Base-by-base conservation (phyloP, 2,888 invertebrate species). In the Eupithecia subfuscata region DNA sequence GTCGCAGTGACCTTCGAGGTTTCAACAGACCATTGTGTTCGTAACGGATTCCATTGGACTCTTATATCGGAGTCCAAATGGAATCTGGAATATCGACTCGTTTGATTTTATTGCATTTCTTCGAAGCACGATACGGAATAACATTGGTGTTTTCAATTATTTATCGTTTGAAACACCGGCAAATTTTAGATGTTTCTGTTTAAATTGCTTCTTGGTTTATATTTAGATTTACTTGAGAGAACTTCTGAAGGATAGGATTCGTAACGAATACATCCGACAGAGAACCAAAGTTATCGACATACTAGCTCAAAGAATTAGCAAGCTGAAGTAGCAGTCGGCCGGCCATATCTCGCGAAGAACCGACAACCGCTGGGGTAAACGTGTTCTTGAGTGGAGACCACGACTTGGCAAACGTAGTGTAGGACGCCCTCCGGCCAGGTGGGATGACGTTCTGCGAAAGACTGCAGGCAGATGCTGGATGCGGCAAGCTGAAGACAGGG, bases 1-100 rank as follows among this genome's bases (percentile, higher is more conserved):
- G 79, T 75, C 69, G 74, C 56, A 56, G 74, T 67, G 78, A 74
- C 79, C 79, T 79, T 81, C 80, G 76, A 73, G 75, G 76, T 79
- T 80, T 80, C 78, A 75, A 78, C 75, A 78, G 75, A 70, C 77
- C 67, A 80, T 79, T 80, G 81, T 81, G 76, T 73, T 76, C 75
- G 72, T 81, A 81, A 80, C 80, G 80, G 80, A 77, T 78, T 81
- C 73, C 74, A 77, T 78, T 78, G 74, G 78, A 77, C 76, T 70
- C 74, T 18, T 73, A 78, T 75, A 79, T 72, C 69, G 45, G 63
- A 77, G 70, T 70, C 67, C n/a, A 77, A 72, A 60, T 72, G 67
- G 67, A 70, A 76, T 73, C 70, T 70, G 67, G 67, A 67, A 76
- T 73, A 72, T 70, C 69, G 70, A 67, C 56, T 60, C 68, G 77